Evolutionary conservation across 2,797 vertebrate genomes (phyloP), one percentile per base, ranked within the genome.

Genomic region (Bovichtus diacanthus): DNA sequence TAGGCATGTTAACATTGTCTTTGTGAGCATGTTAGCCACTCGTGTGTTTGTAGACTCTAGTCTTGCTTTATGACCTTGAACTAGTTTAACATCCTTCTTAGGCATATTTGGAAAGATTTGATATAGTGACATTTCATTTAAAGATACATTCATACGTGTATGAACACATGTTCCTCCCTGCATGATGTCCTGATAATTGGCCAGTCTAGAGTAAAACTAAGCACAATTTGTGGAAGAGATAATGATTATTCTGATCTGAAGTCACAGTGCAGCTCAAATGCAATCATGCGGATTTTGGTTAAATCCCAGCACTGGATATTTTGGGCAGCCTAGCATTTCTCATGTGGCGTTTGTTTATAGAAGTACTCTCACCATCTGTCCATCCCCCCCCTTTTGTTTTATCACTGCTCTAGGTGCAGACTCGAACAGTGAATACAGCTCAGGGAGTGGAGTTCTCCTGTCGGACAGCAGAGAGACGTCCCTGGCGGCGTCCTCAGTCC

Each of bases 401-500:
- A 39, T 74, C 69, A 1, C 81, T 67, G 58, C 81, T 85, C 21
- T 87, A 94, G 92, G 93, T 92, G 91, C 80, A 60, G 94, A 98
- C 78, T 96, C 96, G 0, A 88, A 95, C 91, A 97, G 96, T 1
- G 95, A 98, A 56, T 92, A 90, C 0, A 97, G 97, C 84, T 97
- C 96, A 2, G 84, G 94, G 78, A 98, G 96, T 62, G 76, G 95
- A 49, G 93, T 95, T 82, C 93, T 94, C 56, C 92, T 94, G 49
- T 96, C 96, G 0, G 96, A 96, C 92, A 98, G 96, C 93, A 95
- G 95, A 70, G 96, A 96, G 86, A 90, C 95, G 15, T 96, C 96
- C 0, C 94, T 86, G 38, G 88, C 93, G 62, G 93, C 89, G 6
- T 96, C 95, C 68, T 87, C 88, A 0, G 84, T 90, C 70, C 78